These are phyloP conservation scores for Piezodorus guildinii DNA, from an alignment of 1,140 invertebrate genomes.

Conservation along the genomic window DNA sequence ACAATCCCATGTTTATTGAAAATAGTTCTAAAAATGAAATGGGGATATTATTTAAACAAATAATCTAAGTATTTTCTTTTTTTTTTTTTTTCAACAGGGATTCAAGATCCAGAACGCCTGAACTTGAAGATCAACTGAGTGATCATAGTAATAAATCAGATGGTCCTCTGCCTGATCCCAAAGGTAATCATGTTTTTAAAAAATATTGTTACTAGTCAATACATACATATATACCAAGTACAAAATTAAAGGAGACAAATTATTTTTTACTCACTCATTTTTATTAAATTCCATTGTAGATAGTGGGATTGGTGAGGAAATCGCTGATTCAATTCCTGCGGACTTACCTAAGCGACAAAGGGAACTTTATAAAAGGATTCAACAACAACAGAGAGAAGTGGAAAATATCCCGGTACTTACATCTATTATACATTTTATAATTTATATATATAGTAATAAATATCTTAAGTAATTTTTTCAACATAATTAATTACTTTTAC, in stretches of 20 bases:
- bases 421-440: background rate
- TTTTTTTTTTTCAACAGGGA: background rate
- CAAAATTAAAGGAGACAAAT: too few relatives aligned
- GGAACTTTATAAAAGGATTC: conserved; percentile 54
- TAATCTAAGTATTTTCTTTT: too few relatives aligned
- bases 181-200: too few relatives aligned
- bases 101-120: background rate
- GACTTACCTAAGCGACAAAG: conserved; percentile 53
- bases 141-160: conserved; percentile 5
- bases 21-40: background rate
- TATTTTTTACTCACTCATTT: too few relatives aligned
- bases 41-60: background rate
- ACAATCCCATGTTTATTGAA: too few relatives aligned
- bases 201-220: too few relatives aligned
- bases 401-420: conserved; percentile 32
- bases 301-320: conserved; percentile 24
- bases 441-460: too few relatives aligned
- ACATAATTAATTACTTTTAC: too few relatives aligned
- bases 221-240: too few relatives aligned
- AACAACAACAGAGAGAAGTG: conserved; percentile 49
- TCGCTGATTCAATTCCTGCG: conserved; percentile 33
- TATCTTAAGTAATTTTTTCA: too few relatives aligned
- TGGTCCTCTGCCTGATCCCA: background rate
- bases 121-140: background rate
- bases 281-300: background rate